Evolutionary conservation across 2,113 vertebrate species (phyloP).

Genomic region (Suncus etruscus): DNA sequence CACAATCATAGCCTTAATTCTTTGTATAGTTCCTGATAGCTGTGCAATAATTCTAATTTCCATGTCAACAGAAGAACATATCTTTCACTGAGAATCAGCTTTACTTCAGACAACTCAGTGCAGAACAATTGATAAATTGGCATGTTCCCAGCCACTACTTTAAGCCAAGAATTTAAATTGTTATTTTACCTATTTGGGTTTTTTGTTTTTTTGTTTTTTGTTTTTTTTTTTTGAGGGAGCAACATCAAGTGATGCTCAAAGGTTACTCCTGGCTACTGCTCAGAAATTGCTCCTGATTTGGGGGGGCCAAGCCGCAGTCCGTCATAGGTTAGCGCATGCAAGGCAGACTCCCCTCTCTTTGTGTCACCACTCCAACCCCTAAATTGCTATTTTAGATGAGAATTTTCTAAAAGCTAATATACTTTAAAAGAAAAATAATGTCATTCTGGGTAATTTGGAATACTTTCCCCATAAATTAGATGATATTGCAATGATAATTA

Average conservation of each 20-base stretch:
- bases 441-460: not conserved
- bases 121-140: slow-evolving; percentile 70
- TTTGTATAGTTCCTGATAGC: not conserved
- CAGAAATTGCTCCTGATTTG: too few species aligned
- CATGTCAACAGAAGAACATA: not conserved
- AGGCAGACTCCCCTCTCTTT: too few species aligned
- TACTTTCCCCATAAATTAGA: not conserved
- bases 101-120: slow-evolving; percentile 63
- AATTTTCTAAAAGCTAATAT: slow-evolving; percentile 30
- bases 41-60: slow-evolving; percentile 27
- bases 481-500: not conserved
- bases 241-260: too few species aligned
- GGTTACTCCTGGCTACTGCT: too few species aligned
- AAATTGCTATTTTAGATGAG: too few species aligned
- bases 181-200: slow-evolving; percentile 33
- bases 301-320: too few species aligned
- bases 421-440: slow-evolving; percentile 36
- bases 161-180: slow-evolving; percentile 73
- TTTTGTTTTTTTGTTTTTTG: not conserved
- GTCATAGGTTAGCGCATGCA: too few species aligned
- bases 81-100: slow-evolving; percentile 42
- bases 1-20: not conserved
- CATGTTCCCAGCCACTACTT: slow-evolving; percentile 60
- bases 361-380: too few species aligned
- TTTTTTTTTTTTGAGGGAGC: not conserved